Evolutionary conservation across 2,113 vertebrate genomes (phyloP).

Genomic region (Fregata magnificens): DNA sequence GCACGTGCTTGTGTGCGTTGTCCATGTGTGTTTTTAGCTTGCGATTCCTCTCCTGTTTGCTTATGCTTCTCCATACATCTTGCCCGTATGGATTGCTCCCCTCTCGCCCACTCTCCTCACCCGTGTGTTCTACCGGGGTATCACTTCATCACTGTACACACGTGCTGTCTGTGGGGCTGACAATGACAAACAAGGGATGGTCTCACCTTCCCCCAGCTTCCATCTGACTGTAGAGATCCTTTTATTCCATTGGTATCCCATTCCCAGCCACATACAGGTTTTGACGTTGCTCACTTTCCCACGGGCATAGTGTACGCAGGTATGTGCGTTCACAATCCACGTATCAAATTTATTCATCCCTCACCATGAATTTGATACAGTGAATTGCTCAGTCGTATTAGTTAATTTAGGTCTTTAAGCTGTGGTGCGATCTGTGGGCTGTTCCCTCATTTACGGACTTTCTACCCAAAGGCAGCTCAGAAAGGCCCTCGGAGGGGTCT

Average conservation of each 20-base stretch:
- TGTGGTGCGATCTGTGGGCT: background rate
- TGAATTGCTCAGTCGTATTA: background rate
- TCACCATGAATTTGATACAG: background rate
- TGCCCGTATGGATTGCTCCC: background rate
- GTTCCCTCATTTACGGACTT: background rate
- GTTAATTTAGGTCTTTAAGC: background rate
- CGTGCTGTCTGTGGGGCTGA: background rate
- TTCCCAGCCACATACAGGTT: background rate
- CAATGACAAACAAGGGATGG: background rate
- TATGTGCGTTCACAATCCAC: background rate
- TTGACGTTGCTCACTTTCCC: background rate
- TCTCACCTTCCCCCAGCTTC: background rate
- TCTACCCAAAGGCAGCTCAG: background rate
- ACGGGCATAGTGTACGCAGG: accelerated
- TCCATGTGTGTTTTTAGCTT: too few species aligned
- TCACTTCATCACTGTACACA: background rate
- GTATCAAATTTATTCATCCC: background rate
- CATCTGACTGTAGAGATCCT: too few species aligned
- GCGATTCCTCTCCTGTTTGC: background rate
- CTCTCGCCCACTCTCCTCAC: background rate
- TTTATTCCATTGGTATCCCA: background rate
- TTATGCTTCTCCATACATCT: background rate
- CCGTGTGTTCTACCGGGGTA: background rate
- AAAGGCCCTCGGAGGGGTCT: background rate
- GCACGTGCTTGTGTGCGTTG: accelerated